These are phyloP conservation scores for Nesometra sesokonis DNA, from an alignment of 35 echinoderm and acorn worm species.

Conservation along the genomic window DNA sequence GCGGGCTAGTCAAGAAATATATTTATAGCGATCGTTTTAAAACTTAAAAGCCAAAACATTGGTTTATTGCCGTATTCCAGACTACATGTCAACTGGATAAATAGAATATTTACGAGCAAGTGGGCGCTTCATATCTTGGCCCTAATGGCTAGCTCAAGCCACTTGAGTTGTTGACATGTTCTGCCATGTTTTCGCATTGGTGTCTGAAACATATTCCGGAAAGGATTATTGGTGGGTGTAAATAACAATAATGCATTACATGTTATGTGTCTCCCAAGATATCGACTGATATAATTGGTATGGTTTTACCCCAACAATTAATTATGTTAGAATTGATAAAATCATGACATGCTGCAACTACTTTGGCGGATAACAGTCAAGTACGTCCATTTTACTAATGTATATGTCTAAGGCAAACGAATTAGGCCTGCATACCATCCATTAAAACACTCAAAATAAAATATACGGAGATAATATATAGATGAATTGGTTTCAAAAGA, in stretches of 20 bases:
- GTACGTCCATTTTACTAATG: neutral
- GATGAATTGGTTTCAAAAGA: too few relatives aligned
- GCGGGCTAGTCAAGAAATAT: neutral
- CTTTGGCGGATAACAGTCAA: neutral
- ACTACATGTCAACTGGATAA: neutral
- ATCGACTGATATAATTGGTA: neutral
- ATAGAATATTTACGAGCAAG: neutral
- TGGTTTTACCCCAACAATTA: neutral
- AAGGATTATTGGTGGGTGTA: neutral
- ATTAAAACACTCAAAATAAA: neutral
- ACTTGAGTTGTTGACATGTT: neutral
- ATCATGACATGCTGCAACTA: neutral
- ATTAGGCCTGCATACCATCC: neutral
- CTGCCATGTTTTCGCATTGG: neutral
- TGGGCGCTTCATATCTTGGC: neutral
- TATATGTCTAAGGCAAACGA: neutral
- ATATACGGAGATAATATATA: neutral
- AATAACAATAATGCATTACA: neutral
- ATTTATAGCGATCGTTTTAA: neutral
- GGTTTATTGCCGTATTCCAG: neutral
- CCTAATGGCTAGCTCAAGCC: neutral
- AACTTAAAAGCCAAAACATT: neutral
- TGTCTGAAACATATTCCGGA: neutral
- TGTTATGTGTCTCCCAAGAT: neutral
- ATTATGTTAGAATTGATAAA: neutral